Conservation (phyloP, 2,113 vertebrate genomes). For the Phylloscopus whistleri region DNA sequence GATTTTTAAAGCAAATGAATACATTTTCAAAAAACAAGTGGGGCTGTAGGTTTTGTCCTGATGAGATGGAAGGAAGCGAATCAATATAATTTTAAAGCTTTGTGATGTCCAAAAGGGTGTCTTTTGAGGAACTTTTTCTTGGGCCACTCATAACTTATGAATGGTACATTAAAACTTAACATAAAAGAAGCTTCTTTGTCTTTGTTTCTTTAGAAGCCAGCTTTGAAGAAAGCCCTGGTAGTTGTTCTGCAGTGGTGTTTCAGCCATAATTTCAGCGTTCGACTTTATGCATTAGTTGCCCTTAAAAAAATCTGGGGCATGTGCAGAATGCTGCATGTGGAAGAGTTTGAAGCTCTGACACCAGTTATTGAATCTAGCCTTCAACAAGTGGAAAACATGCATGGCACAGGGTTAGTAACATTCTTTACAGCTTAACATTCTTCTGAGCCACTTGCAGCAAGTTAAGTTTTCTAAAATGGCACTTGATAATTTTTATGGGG, state of each 20-base stretch:
- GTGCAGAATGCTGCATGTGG: conserved; percentile 48
- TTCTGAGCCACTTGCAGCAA: background rate
- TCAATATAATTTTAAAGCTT: background rate
- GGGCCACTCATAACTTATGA: background rate
- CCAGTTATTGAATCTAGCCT: conserved; percentile 85
- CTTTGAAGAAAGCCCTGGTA: conserved; percentile 80
- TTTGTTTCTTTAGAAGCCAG: conserved; percentile 61
- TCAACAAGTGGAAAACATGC: conserved; percentile 85
- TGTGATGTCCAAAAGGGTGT: background rate
- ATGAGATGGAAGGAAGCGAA: background rate
- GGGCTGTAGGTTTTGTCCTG: background rate
- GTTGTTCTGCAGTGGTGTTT: conserved; percentile 87
- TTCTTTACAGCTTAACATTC: background rate
- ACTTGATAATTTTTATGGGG: background rate
- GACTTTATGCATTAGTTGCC: conserved; percentile 88
- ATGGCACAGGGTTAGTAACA: conserved; percentile 82
- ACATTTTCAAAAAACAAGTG: background rate
- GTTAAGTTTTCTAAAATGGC: background rate
- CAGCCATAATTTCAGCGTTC: conserved; percentile 90
- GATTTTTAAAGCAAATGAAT: background rate
- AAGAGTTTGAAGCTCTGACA: conserved; percentile 75
- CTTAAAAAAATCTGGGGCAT: conserved; percentile 88
- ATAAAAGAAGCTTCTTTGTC: background rate
- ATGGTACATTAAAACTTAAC: background rate
- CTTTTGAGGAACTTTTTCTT: background rate